Evolutionary conservation across 2,113 vertebrate species (phyloP).

Genomic region (Misgurnus mizolepis): DNA sequence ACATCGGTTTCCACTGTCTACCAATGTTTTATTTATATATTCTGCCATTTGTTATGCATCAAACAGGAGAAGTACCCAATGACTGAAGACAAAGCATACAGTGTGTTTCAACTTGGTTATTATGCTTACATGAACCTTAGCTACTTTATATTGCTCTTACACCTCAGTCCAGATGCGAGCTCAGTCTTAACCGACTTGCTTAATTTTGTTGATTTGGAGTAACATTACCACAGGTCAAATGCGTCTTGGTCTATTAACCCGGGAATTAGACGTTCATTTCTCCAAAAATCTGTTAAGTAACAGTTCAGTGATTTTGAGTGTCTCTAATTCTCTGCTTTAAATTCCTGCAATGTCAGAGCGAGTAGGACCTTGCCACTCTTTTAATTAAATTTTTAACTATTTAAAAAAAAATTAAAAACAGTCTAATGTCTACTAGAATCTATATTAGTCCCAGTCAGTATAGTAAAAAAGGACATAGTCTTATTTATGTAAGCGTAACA

Average conservation of each 20-base stretch:
- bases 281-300: slow-evolving; percentile 35
- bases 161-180: slow-evolving; percentile 21
- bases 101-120: slow-evolving; percentile 15
- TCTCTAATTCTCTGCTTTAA: slow-evolving; percentile 8
- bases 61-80: slow-evolving; percentile 1
- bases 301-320: slow-evolving; percentile 25
- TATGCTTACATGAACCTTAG: background rate
- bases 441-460: too few relatives aligned
- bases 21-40: slow-evolving; percentile 32
- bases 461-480: too few relatives aligned
- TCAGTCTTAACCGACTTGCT: slow-evolving; percentile 2
- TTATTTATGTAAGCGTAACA: too few relatives aligned
- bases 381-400: background rate
- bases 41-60: slow-evolving; percentile 24
- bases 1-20: slow-evolving; percentile 31
- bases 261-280: slow-evolving; percentile 17
- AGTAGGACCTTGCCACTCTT: background rate
- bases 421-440: background rate
- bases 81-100: slow-evolving; percentile 12
- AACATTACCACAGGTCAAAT: slow-evolving; percentile 25
- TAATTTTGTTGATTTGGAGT: slow-evolving; percentile 32
- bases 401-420: background rate
- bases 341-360: slow-evolving; percentile 24
- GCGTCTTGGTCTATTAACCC: slow-evolving; percentile 37
- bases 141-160: slow-evolving; percentile 25